phyloP scores from a whole-genome alignment of 2,888 invertebrate species.

The Tachina fera region DNA sequence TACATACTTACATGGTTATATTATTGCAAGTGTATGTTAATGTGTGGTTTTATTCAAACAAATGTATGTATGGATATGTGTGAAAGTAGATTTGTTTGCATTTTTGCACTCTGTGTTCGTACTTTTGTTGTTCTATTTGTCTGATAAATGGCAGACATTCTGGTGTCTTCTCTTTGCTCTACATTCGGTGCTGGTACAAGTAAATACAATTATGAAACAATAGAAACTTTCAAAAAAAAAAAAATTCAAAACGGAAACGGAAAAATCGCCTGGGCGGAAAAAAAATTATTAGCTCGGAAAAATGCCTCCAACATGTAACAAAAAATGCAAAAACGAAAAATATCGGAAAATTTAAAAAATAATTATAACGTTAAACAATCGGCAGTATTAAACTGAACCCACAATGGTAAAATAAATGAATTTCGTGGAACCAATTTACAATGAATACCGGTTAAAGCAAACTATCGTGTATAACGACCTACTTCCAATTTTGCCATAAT shows the following conservation, averaged over 20 bases:
- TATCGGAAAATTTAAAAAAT: too few relatives aligned
- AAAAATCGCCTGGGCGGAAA: neutral
- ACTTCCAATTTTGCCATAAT: too few relatives aligned
- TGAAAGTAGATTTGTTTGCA: slow-evolving; percentile 29
- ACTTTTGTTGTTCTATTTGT: slow-evolving; percentile 46
- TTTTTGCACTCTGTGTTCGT: slow-evolving; percentile 42
- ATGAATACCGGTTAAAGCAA: too few relatives aligned
- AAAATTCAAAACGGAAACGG: neutral
- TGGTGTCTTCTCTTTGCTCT: slow-evolving; percentile 62
- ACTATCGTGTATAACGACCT: too few relatives aligned
- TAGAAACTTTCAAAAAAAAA: neutral
- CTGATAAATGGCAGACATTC: slow-evolving; percentile 69
- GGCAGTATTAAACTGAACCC: too few relatives aligned
- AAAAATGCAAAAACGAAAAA: too few relatives aligned
- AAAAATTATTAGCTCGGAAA: too few relatives aligned
- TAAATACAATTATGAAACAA: neutral
- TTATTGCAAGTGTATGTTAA: slow-evolving; percentile 6
- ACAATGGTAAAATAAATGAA: too few relatives aligned
- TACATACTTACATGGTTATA: neutral
- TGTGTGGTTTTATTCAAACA: neutral
- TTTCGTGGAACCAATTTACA: too few relatives aligned
- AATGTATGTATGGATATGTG: neutral
- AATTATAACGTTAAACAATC: too few relatives aligned
- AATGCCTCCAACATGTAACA: too few relatives aligned
- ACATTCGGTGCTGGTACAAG: slow-evolving; percentile 28